Conservation (phyloP, 2,888 invertebrate genomes). For the Empis stercorea region DNA sequence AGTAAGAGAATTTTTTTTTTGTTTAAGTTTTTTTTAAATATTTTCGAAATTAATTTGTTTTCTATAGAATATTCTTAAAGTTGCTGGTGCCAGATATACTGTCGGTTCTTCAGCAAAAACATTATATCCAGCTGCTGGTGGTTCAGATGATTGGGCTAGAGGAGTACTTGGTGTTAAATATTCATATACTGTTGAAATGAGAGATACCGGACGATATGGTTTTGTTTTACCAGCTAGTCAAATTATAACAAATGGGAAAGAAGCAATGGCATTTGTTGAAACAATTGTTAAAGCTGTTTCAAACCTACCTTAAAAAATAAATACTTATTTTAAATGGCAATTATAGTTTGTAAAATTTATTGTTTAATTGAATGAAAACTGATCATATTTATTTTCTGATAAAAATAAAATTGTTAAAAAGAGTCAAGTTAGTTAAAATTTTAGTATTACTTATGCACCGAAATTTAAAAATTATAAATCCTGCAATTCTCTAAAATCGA, state of each 20-base stretch:
- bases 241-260: conserved; percentile 62
- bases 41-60: too few species aligned
- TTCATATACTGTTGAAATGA: conserved; percentile 77
- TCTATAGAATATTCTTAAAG: conserved; percentile 45
- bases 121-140: conserved; percentile 67
- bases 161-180: conserved; percentile 70
- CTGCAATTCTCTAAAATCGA: too few species aligned
- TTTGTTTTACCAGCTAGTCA: conserved; percentile 71
- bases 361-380: too few species aligned
- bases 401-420: too few species aligned
- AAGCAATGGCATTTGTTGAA: conserved; percentile 58
- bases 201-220: conserved; percentile 72
- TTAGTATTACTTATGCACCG: too few species aligned
- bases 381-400: too few species aligned
- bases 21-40: conserved; percentile 17
- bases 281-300: conserved; percentile 45
- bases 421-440: too few species aligned
- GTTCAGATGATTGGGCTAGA: conserved; percentile 88
- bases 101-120: conserved; percentile 68
- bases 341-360: too few species aligned
- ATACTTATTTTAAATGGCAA: too few species aligned
- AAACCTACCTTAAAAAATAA: conserved; percentile 10
- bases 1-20: conserved; percentile 31
- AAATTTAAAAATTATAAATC: too few species aligned
- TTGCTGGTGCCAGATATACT: conserved; percentile 50